Percentiles rank a stretch among this genome's conserved stretches.
Evolutionary conservation across 2,797 vertebrate species (phyloP).

Genomic region (Toxotes lorentzi): DNA sequence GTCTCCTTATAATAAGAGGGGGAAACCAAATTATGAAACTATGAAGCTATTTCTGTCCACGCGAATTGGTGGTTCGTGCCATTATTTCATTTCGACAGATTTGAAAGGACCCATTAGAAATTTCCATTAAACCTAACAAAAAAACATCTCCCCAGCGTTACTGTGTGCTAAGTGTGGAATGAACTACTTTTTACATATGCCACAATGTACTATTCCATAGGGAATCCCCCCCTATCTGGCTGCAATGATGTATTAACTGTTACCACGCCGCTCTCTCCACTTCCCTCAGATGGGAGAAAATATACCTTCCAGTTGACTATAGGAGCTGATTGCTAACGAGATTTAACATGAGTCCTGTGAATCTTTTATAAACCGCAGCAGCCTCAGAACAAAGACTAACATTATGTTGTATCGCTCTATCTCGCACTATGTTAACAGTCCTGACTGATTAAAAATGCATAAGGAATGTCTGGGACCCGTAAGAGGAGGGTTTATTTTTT

Average conservation of each 20-base stretch:
- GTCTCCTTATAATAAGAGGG: constrained; percentile 63
- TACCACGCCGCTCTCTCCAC: constrained; percentile 69
- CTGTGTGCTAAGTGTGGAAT: constrained; percentile 84
- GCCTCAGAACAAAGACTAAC: constrained; percentile 63
- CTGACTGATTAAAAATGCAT: constrained; percentile 84
- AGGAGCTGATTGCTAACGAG: constrained; percentile 66
- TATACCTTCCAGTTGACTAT: constrained; percentile 61
- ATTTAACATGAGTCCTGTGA: constrained; percentile 63
- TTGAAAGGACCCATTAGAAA: constrained; percentile 83
- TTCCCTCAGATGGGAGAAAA: constrained; percentile 72
- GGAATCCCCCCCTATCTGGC: constrained; percentile 78
- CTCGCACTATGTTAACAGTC: constrained; percentile 81
- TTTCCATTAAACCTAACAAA: constrained; percentile 84
- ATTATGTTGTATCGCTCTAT: constrained; percentile 74
- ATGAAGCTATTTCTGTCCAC: constrained; percentile 79
- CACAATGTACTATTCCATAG: constrained; percentile 78
- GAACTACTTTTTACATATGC: constrained; percentile 86
- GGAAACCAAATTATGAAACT: constrained; percentile 76
- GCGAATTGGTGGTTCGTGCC: constrained; percentile 74
- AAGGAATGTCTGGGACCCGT: constrained; percentile 81
- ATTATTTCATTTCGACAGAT: constrained; percentile 84
- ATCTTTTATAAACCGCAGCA: constrained; percentile 69
- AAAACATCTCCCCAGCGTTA: constrained; percentile 82
- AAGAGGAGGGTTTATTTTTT: constrained; percentile 81
- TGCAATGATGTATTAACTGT: constrained; percentile 84